phyloP scores from a whole-genome alignment of 1,140 invertebrate genomes.

The Trichonephila inaurata region DNA sequence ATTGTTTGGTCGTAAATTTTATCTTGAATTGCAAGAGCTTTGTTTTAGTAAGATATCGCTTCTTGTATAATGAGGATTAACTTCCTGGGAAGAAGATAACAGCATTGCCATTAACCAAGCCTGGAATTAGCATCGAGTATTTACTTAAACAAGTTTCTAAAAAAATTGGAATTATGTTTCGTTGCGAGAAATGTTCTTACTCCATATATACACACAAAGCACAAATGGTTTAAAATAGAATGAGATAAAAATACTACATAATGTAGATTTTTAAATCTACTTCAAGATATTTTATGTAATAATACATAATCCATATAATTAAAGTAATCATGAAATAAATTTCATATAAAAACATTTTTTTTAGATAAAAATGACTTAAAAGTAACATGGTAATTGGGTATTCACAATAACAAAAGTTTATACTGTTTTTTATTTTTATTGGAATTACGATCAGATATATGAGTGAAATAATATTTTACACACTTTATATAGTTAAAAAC shows the following conservation, averaged over 20 bases:
- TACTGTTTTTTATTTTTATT: too few relatives aligned
- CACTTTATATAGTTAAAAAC: too few relatives aligned
- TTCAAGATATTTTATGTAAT: background rate
- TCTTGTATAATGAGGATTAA: constrained; percentile 29
- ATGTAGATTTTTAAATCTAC: background rate
- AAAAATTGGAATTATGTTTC: background rate
- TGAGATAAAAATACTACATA: background rate
- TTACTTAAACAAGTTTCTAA: background rate
- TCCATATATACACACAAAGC: background rate
- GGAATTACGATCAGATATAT: too few relatives aligned
- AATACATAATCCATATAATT: background rate
- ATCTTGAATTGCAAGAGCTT: constrained; percentile 6
- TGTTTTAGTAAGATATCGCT: constrained; percentile 14
- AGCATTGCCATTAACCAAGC: background rate
- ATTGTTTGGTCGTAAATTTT: constrained; percentile 27
- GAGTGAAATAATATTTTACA: too few relatives aligned
- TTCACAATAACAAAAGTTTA: too few relatives aligned
- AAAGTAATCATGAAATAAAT: too few relatives aligned
- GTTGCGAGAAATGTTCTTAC: background rate
- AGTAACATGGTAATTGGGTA: too few relatives aligned
- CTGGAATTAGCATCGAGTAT: background rate
- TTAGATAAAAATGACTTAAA: too few relatives aligned
- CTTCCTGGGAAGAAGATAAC: background rate
- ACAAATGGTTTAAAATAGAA: background rate
- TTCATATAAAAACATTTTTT: too few relatives aligned